Percentiles rank a stretch among this genome's conserved stretches.
phyloP scores from a whole-genome alignment of 1,140 invertebrate genomes.

The Bombus waltoni region DNA sequence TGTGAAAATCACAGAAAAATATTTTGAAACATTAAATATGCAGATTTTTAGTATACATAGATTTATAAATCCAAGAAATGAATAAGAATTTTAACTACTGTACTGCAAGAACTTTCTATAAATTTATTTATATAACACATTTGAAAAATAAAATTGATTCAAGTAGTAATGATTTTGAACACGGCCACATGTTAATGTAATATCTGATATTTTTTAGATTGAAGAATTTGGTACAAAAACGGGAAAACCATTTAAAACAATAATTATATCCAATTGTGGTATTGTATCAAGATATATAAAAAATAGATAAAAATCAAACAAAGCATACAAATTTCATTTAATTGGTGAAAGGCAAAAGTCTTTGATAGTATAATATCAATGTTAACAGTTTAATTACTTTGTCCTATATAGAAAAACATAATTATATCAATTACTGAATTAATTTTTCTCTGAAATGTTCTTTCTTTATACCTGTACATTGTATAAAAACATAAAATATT shows the following conservation, averaged over 20 bases:
- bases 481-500: neutral
- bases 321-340: neutral
- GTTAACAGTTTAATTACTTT: neutral
- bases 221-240: constrained; percentile 74
- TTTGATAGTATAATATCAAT: neutral
- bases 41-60: no score
- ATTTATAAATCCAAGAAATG: no score
- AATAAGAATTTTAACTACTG: no score
- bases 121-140: no score
- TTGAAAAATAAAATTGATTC: no score
- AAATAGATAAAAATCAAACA: neutral
- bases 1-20: no score
- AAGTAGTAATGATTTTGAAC: neutral
- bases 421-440: neutral
- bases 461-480: neutral
- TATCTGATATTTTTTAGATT: constrained; percentile 62
- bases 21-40: no score
- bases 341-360: neutral
- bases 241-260: constrained; percentile 75
- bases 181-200: neutral
- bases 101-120: no score
- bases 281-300: constrained; percentile 52
- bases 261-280: constrained; percentile 78
- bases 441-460: no score
- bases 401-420: neutral